Base-by-base conservation (phyloP, 2,888 invertebrate genomes). In the Epistrophella euchroma region DNA sequence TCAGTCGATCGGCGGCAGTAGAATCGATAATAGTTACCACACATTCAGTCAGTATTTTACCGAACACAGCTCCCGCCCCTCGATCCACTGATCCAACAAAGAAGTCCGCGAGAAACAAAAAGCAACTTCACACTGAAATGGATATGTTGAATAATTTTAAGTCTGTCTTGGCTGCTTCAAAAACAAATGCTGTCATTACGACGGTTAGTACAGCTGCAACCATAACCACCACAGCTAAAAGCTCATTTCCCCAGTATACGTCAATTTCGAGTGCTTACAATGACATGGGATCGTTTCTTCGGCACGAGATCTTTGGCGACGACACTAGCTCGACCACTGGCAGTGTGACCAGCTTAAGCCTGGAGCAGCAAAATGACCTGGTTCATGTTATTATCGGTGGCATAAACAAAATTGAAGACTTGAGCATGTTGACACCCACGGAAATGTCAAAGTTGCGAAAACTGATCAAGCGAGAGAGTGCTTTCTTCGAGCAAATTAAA, bases 101-200 rank as follows among this genome's bases (percentile, higher is more conserved):
- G 4, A 90, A 90, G 0, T 71, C 88, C 0, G 88, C 89, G 22
- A 90, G 90, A 40, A 89, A 90, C n/a, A 89, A 91, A 37, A 92
- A 92, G 76, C 92, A 92, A 19, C 91, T 91, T 35, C 91, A 92
- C 60, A 90, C 91, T 66, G 91, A 92, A 89, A 92, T 92, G 92
- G 92, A 92, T 60, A 90, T 92, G 89, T 88, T 92, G n/a, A 92
- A 91, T 68, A 91, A 91, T 88, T 88, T 92, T 4, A 92, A 91
- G 70, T 89, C 89, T 13, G 90, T 91, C 2, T 88, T 92, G 1
- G 89, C 88, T n/a, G 70, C 86, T 7, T 83, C 88, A 0, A 81
- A 85, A 40, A 85, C 88, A 1, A 84, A 82, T 43, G 70, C 76
- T 2, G 56, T 75, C 13, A 70, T 73, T 5, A 75, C 73, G 3